These are phyloP conservation scores for Pseudonaja textilis DNA, from an alignment of 2,113 vertebrate species.

Conservation along the genomic window DNA sequence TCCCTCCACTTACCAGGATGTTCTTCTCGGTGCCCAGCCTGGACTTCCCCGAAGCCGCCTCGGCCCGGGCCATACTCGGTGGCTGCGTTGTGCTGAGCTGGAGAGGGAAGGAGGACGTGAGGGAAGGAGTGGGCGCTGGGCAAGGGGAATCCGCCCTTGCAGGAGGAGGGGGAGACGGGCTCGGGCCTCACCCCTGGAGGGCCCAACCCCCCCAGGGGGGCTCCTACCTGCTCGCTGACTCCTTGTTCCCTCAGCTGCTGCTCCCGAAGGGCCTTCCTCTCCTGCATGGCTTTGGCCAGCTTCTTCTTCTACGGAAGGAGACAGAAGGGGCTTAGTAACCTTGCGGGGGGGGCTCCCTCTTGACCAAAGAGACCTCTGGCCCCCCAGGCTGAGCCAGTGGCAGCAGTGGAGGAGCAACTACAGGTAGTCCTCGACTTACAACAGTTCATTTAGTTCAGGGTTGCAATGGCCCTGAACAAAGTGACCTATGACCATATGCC, in stretches of 20 bases:
- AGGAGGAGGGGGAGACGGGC: too few relatives aligned
- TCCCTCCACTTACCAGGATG: neutral
- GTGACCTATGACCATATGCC: too few relatives aligned
- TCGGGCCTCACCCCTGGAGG: neutral
- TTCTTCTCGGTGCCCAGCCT: neutral
- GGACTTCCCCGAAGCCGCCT: neutral
- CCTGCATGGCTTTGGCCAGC: neutral
- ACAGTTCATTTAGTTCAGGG: neutral
- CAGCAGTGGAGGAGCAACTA: neutral
- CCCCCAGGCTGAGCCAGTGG: neutral
- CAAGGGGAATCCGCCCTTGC: neutral
- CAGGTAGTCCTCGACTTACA: neutral
- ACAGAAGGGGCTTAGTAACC: neutral
- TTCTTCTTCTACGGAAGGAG: neutral
- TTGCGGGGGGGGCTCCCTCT: neutral
- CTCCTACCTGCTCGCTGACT: neutral
- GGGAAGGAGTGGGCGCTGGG: fast-evolving
- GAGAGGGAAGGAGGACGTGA: neutral
- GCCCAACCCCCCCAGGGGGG: neutral
- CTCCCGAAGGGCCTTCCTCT: neutral
- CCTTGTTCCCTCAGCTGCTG: neutral
- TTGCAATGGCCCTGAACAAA: neutral
- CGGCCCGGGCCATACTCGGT: neutral
- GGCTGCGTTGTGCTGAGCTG: neutral
- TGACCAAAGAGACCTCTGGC: neutral